These are phyloP conservation scores for Hypsopygia costalis DNA, from an alignment of 2,888 invertebrate species.

Conservation along the genomic window DNA sequence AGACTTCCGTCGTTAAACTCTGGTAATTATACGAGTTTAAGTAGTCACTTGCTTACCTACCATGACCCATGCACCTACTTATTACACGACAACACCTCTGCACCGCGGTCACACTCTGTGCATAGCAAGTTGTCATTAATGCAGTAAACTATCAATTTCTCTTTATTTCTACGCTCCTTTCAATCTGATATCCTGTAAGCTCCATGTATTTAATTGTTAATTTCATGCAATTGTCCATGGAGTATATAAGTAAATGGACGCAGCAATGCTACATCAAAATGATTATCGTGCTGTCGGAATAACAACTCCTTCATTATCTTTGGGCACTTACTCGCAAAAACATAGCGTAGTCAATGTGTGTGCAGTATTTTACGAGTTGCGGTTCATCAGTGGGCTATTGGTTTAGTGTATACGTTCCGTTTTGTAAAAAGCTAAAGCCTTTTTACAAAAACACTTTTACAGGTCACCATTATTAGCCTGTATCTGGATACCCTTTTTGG, in stretches of 20 bases:
- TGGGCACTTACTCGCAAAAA: too few species aligned
- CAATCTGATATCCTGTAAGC: slow-evolving; percentile 15
- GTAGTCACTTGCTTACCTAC: slow-evolving; percentile 22
- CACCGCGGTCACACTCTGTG: slow-evolving; percentile 36
- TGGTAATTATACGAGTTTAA: slow-evolving; percentile 37
- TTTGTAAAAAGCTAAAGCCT: too few species aligned
- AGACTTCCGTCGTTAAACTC: slow-evolving; percentile 35
- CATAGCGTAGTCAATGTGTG: too few species aligned
- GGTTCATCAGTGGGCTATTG: too few species aligned
- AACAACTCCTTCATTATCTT: too few species aligned
- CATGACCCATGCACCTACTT: slow-evolving; percentile 21
- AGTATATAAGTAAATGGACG: background rate
- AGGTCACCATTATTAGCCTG: too few species aligned
- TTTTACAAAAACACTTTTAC: too few species aligned
- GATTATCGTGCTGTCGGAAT: too few species aligned
- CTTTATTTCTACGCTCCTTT: slow-evolving; percentile 14
- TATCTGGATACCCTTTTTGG: too few species aligned
- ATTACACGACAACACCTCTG: slow-evolving; percentile 9
- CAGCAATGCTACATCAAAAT: too few species aligned
- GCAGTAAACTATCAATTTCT: slow-evolving; percentile 21
- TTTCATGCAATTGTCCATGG: background rate
- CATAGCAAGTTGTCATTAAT: slow-evolving; percentile 25
- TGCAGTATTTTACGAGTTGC: too few species aligned
- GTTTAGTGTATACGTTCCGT: too few species aligned
- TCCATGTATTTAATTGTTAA: background rate